These are phyloP conservation scores for Mimachlamys varia DNA, from an alignment of 2,888 invertebrate genomes.

Conservation along the genomic window DNA sequence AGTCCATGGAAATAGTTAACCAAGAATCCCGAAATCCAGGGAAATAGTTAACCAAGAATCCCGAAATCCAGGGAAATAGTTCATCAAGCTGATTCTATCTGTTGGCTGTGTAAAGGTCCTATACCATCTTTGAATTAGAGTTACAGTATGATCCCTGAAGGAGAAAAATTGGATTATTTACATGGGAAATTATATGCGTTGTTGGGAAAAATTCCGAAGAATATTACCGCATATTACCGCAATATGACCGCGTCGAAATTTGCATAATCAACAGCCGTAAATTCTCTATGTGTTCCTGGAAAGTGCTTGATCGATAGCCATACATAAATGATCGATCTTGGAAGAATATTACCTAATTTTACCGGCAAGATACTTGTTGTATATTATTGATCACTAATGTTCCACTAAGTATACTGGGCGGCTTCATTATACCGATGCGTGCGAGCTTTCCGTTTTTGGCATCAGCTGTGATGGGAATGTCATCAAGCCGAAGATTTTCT, in stretches of 20 bases:
- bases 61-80: too few relatives aligned
- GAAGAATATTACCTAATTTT: not conserved
- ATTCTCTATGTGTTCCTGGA: not conserved
- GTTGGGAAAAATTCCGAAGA: too few relatives aligned
- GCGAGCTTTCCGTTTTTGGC: not conserved
- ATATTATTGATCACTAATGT: not conserved
- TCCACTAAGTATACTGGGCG: not conserved
- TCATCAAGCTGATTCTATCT: too few relatives aligned
- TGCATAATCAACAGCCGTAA: not conserved
- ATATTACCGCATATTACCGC: not conserved
- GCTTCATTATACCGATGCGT: not conserved
- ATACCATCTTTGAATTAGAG: too few relatives aligned
- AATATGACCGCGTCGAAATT: not conserved
- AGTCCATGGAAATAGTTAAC: too few relatives aligned
- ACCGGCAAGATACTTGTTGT: not conserved
- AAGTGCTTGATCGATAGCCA: not conserved
- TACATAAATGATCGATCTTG: not conserved
- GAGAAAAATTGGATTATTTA: too few relatives aligned
- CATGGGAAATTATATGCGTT: too few relatives aligned
- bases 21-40: too few relatives aligned
- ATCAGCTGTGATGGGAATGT: not conserved
- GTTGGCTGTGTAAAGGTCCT: too few relatives aligned
- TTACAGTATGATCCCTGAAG: too few relatives aligned
- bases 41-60: too few relatives aligned
- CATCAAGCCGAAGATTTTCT: not conserved